Evolutionary conservation across 1,140 invertebrate genomes (phyloP).

Genomic region (Arion vulgaris): DNA sequence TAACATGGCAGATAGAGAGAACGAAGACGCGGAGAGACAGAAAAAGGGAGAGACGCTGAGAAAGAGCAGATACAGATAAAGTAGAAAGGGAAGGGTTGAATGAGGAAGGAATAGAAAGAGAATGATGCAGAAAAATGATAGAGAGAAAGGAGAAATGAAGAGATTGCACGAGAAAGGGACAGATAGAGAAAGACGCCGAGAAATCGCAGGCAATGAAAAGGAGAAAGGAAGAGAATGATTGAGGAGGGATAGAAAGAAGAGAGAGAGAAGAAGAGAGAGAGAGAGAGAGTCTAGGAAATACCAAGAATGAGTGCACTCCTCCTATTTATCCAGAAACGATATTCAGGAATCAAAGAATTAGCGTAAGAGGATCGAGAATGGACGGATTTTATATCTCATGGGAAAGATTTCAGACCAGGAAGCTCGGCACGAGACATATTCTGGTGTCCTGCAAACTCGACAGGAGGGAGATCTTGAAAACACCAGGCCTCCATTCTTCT

Average conservation of each 20-base stretch:
- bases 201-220: not conserved
- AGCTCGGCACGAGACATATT: not conserved
- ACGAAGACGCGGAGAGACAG: too few relatives aligned
- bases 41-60: too few relatives aligned
- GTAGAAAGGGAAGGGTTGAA: too few relatives aligned
- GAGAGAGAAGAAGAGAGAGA: slow-evolving; percentile 13
- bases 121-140: not conserved
- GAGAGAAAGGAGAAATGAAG: not conserved
- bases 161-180: not conserved
- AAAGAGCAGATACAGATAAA: too few relatives aligned
- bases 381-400: not conserved
- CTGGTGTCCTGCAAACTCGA: not conserved
- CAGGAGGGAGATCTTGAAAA: not conserved
- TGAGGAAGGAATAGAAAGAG: too few relatives aligned
- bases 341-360: not conserved
- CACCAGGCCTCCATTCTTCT: not conserved
- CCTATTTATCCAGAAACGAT: not conserved
- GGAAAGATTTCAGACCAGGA: not conserved
- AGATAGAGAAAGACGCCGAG: not conserved
- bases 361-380: not conserved
- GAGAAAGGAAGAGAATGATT: not conserved
- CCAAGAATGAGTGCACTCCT: not conserved
- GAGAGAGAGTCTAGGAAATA: not conserved
- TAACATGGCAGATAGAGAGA: not conserved
- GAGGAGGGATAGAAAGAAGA: not conserved